Evolutionary conservation across 2,888 invertebrate genomes (phyloP), one percentile per base, ranked within the genome.

Genomic region (Dichetophora obliterata): DNA sequence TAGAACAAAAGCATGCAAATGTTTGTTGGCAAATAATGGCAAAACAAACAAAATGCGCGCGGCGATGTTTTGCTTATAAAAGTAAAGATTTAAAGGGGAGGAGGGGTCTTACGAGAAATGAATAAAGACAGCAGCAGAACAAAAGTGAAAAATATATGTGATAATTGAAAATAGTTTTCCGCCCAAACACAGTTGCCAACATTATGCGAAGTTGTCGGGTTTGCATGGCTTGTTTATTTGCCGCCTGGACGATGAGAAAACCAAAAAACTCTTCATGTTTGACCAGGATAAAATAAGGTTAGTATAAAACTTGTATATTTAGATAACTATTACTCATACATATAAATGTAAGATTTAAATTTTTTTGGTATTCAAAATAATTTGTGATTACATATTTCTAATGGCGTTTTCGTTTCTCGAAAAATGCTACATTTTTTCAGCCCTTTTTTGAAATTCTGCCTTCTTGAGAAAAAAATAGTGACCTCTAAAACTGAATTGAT

Each of bases 21-120:
- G 79, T 79, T 79, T 79, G 79, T 31, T 76, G 76, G 79, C 75
- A 79, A 79, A 79, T 82, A 82, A 80, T 79, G 78, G 78, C 81
- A 79, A 78, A 81, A 80, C 80, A 82, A 82, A 81, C 81, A 82
- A 81, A 81, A 81, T 81, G 81, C 81, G 81, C 80, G 80, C 81
- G 80, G 50, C 66, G 66, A 65, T 63, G 65, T 66, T 70, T 63
- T 34, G 5, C 27, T 22, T 31, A 73, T 31, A 31, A 22, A 24
- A 37, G 43, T 9, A 48, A 63, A 63, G 0, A 43, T 16, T 16
- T 31, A n/a, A n/a, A n/a, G 31, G 19, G 34, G 31, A 19, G n/a
- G n/a, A n/a, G n/a, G n/a, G n/a, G n/a, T n/a, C n/a, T n/a, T n/a
- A 8, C 2, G 22, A 3, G 8, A 66, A 43, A 9, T 3, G 11